A percentile compares a stretch with the other conserved stretches of the same genome.
These are phyloP conservation scores for Isoperla grammatica DNA, from an alignment of 2,888 invertebrate genomes.

Conservation along the genomic window DNA sequence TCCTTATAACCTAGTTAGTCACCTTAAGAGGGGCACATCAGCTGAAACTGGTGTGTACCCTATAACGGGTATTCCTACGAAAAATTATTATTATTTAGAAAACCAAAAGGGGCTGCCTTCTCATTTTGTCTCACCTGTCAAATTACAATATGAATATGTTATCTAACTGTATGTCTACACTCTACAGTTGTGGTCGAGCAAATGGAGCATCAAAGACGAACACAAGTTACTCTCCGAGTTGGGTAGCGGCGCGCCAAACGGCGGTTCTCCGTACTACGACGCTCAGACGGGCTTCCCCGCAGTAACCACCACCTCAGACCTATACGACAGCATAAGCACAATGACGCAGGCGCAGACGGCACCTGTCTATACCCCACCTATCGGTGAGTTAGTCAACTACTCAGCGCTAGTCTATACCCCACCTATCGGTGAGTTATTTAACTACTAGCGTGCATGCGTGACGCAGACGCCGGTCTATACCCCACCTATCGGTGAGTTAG, in stretches of 20 bases:
- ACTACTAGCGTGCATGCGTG: neutral
- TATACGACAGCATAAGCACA: constrained; percentile 65
- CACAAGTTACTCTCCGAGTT: constrained; percentile 81
- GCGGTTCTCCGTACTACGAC: constrained; percentile 40
- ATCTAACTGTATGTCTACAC: no score
- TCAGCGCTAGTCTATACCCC: constrained; percentile 65
- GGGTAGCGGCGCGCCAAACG: constrained; percentile 53
- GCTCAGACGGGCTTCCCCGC: constrained; percentile 43
- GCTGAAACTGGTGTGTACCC: no score
- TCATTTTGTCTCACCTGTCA: no score
- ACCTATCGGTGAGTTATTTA: constrained; percentile 52
- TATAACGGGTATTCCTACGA: no score
- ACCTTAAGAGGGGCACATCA: no score
- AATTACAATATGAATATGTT: no score
- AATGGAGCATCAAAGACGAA: constrained; percentile 89
- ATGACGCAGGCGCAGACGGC: constrained; percentile 63
- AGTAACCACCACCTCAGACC: constrained; percentile 48
- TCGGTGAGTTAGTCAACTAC: constrained; percentile 46
- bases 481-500: constrained; percentile 56
- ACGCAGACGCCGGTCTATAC: constrained; percentile 68
- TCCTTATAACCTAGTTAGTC: no score
- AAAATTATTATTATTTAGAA: no score
- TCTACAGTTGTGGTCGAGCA: constrained; percentile 71
- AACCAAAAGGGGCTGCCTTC: no score
- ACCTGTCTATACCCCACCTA: constrained; percentile 70